Evolutionary conservation across 1,140 invertebrate species (phyloP).

Genomic region (Leptopilina boulardi): DNA sequence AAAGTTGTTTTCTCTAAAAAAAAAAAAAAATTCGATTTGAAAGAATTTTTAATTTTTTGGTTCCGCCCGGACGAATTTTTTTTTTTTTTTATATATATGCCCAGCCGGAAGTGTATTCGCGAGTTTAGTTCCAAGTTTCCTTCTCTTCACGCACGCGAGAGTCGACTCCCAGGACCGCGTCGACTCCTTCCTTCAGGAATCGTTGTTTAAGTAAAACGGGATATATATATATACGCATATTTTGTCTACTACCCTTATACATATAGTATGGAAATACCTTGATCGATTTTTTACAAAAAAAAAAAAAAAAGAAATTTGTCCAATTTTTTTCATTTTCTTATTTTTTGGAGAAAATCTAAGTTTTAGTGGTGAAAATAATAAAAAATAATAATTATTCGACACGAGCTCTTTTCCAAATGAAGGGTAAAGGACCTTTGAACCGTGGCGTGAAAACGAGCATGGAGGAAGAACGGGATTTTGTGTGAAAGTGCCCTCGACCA

Average conservation of each 20-base stretch:
- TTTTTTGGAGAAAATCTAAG: too few relatives aligned
- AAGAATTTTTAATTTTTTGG: too few relatives aligned
- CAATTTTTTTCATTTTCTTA: too few relatives aligned
- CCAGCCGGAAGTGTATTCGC: neutral
- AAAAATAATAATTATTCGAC: neutral
- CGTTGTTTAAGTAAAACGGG: neutral
- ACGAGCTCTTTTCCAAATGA: neutral
- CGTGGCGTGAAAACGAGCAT: constrained; percentile 10
- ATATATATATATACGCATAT: too few relatives aligned
- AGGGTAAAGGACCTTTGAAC: neutral
- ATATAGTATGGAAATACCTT: neutral
- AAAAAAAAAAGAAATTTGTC: too few relatives aligned
- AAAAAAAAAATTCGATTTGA: too few relatives aligned
- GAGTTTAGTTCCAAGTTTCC: neutral
- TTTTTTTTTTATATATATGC: too few relatives aligned
- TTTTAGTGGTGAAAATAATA: too few relatives aligned
- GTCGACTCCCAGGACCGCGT: constrained; percentile 26
- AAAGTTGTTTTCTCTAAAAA: too few relatives aligned
- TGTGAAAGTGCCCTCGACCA: constrained; percentile 17
- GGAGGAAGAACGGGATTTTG: neutral
- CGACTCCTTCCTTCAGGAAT: constrained; percentile 12
- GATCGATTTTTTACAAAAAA: too few relatives aligned
- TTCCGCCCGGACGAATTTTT: constrained; percentile 6
- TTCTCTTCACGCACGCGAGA: constrained; percentile 11
- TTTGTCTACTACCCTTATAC: neutral